These are phyloP conservation scores for Cotesia glomerata DNA, from an alignment of 1,140 invertebrate genomes.

Conservation along the genomic window DNA sequence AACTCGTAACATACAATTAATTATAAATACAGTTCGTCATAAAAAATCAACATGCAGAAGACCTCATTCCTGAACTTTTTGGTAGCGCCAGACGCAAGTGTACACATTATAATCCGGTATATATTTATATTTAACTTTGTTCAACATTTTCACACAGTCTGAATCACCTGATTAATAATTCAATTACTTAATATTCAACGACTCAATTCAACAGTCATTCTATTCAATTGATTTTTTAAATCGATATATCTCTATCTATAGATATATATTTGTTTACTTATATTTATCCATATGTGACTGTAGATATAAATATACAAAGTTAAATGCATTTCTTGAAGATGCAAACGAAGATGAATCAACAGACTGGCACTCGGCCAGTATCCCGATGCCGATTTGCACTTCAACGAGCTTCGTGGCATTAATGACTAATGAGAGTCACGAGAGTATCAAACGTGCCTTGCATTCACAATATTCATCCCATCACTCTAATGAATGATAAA, in stretches of 20 bases:
- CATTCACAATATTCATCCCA: background rate
- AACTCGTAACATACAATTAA: background rate
- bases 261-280: background rate
- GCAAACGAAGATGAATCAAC: constrained; percentile 8
- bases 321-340: constrained; percentile 1
- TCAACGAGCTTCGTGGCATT: background rate
- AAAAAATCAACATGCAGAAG: background rate
- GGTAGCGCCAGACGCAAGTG: background rate
- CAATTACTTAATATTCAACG: background rate
- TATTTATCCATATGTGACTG: background rate
- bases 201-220: background rate
- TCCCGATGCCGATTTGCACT: background rate
- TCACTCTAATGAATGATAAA: background rate
- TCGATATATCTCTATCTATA: too few species aligned
- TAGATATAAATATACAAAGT: background rate
- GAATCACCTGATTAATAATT: background rate
- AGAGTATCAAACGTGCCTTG: background rate
- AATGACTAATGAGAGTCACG: background rate
- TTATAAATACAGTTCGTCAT: too few species aligned
- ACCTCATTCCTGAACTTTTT: constrained; percentile 11
- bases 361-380: background rate
- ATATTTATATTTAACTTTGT: background rate
- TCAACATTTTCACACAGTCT: background rate
- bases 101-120: background rate
- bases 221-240: background rate